These are phyloP conservation scores for Synanthedon myopaeformis DNA, from an alignment of 2,888 invertebrate genomes.

Conservation along the genomic window DNA sequence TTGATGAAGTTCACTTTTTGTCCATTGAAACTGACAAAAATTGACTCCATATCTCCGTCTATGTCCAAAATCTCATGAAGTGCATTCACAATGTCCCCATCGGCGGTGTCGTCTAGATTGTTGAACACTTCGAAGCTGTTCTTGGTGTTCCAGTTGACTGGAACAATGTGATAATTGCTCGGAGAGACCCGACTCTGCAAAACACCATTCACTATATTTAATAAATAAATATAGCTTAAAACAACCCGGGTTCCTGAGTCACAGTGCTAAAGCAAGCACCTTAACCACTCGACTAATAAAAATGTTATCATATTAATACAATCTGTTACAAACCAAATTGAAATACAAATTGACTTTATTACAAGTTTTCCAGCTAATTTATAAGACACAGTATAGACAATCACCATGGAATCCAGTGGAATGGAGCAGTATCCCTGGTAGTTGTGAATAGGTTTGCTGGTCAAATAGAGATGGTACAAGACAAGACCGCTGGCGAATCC, in stretches of 20 bases:
- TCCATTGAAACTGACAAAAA: conserved; percentile 87
- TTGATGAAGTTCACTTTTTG: conserved; percentile 89
- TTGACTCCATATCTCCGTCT: conserved; percentile 83
- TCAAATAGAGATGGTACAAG: conserved; percentile 77
- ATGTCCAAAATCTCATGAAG: conserved; percentile 88
- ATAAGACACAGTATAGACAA: no score
- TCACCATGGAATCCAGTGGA: conserved; percentile 51
- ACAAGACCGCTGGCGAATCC: conserved; percentile 80
- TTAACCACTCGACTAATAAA: no score
- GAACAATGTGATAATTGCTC: conserved; percentile 18
- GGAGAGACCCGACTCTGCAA: no score
- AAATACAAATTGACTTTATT: no score
- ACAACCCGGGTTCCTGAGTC: no score
- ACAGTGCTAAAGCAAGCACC: no score
- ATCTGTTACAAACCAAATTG: no score
- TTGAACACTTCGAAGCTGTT: conserved; percentile 17
- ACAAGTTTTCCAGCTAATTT: no score
- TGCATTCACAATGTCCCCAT: conserved; percentile 33
- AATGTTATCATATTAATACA: no score
- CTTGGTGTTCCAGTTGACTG: conserved; percentile 19
- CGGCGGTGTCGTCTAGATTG: conserved; percentile 2
- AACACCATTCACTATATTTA: no score
- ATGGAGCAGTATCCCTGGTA: conserved; percentile 79
- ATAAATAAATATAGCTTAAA: no score
- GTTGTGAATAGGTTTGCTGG: conserved; percentile 56